Conservation (phyloP, 30 jellyfish, hydroid and myxozoan species). For the Aurelia sp. region DNA sequence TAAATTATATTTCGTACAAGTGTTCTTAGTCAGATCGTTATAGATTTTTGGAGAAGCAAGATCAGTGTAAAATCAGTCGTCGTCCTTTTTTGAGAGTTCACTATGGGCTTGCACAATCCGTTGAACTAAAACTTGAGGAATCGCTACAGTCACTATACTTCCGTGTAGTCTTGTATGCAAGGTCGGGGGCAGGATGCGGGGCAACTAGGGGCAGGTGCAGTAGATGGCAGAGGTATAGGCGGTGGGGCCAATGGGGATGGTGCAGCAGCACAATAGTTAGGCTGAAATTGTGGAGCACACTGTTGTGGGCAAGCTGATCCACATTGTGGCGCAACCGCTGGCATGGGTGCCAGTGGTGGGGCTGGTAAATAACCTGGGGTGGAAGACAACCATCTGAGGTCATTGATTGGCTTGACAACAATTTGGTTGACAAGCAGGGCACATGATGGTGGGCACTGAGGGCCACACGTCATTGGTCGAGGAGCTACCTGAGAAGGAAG, state of each 20-base stretch:
- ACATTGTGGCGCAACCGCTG: conserved; percentile 10
- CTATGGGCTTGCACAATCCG: too few species aligned
- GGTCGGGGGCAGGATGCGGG: conserved; percentile 58
- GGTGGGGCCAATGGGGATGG: conserved; percentile 35
- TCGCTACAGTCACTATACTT: too few species aligned
- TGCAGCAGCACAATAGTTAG: conserved; percentile 40
- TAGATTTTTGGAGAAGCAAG: too few species aligned
- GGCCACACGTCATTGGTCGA: conserved; percentile 71
- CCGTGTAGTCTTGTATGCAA: conserved; percentile 81
- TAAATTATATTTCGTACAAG: too few species aligned
- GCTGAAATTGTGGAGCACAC: conserved; percentile 63
- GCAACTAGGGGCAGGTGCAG: conserved; percentile 45
- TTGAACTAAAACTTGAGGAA: too few species aligned
- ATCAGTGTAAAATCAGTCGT: too few species aligned
- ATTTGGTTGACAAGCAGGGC: conserved; percentile 67
- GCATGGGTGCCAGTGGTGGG: conserved; percentile 23
- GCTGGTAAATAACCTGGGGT: conserved; percentile 51
- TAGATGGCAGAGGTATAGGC: conserved; percentile 38
- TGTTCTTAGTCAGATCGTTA: too few species aligned
- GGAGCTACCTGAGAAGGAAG: conserved; percentile 22
- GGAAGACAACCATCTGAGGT: conserved; percentile 50
- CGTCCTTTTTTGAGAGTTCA: too few species aligned
- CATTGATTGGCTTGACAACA: conserved; percentile 61
- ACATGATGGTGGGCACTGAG: conserved; percentile 58
- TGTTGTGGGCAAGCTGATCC: conserved; percentile 57